A percentile compares a stretch with the other conserved stretches of the same genome.
These are phyloP conservation scores for Micrasema longulum DNA, from an alignment of 1,140 invertebrate species.

Conservation along the genomic window DNA sequence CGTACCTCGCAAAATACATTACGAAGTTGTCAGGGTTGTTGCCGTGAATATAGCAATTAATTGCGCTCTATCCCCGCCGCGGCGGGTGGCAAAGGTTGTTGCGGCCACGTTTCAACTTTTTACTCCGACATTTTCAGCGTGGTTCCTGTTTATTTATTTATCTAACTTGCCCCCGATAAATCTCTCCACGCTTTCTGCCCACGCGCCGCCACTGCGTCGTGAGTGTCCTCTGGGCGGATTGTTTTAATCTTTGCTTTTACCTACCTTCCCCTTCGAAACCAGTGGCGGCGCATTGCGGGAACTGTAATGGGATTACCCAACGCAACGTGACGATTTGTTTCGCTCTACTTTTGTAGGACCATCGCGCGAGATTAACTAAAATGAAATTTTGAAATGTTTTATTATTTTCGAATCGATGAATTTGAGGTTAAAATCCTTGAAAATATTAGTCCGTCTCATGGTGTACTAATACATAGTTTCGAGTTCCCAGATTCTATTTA, in stretches of 20 bases:
- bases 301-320: no score
- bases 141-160: constrained; percentile 52
- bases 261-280: constrained; percentile 28
- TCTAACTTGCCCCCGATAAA: constrained; percentile 39
- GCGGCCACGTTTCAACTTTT: constrained; percentile 48
- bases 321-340: no score
- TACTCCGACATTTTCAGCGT: constrained; percentile 43
- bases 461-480: no score
- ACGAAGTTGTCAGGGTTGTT: constrained; percentile 16
- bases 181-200: no score
- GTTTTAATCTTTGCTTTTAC: constrained; percentile 52
- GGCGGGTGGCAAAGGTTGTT: no score
- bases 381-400: no score
- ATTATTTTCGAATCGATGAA: no score
- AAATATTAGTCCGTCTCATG: no score
- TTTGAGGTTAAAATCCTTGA: no score
- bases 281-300: constrained; percentile 32
- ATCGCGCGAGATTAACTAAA: no score
- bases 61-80: constrained; percentile 15
- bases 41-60: constrained; percentile 34
- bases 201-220: constrained; percentile 40
- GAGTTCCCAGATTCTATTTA: no score
- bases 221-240: constrained; percentile 39
- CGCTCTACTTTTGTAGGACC: no score
- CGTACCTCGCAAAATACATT: constrained; percentile 7